Conservation (phyloP, 92 coral and sea anemone genomes). For the Palythoa caribaeorum region DNA sequence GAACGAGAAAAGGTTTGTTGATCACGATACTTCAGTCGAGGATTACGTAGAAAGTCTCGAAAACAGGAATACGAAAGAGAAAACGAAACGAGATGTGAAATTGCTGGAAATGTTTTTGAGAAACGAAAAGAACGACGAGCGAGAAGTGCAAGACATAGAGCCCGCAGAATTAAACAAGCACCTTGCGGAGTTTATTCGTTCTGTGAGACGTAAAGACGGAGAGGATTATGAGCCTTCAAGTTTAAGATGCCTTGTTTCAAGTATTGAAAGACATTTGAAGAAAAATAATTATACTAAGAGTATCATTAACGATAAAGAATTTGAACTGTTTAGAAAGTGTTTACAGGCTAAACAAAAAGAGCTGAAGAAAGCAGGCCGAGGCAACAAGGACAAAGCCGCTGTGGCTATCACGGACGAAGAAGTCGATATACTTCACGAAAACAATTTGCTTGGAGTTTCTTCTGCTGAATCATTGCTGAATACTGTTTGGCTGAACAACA, state of each 20-base stretch:
- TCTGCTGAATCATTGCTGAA: conserved; percentile 60
- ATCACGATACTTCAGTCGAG: conserved; percentile 38
- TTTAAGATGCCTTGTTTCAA: conserved; percentile 41
- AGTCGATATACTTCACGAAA: conserved; percentile 57
- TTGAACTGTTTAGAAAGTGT: conserved; percentile 55
- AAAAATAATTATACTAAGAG: conserved; percentile 52
- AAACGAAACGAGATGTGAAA: conserved; percentile 36
- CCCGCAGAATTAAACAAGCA: conserved; percentile 47
- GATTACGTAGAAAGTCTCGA: conserved; percentile 46
- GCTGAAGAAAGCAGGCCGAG: conserved; percentile 60
- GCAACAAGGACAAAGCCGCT: conserved; percentile 65
- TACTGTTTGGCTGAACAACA: conserved; percentile 66
- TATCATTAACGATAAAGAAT: conserved; percentile 54
- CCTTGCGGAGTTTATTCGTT: conserved; percentile 53
- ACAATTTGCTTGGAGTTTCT: conserved; percentile 54
- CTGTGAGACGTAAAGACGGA: conserved; percentile 63
- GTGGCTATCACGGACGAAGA: conserved; percentile 52
- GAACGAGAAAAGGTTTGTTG: conserved; percentile 40
- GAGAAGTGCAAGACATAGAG: conserved; percentile 35
- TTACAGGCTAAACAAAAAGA: conserved; percentile 56
- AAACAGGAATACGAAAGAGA: conserved; percentile 41
- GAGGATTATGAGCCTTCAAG: conserved; percentile 59
- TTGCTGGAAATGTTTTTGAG: conserved; percentile 39
- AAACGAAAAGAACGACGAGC: conserved; percentile 1
- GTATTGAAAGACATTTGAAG: conserved; percentile 54